Conservation (phyloP, 2,797 vertebrate genomes). For the Microchirus variegatus region DNA sequence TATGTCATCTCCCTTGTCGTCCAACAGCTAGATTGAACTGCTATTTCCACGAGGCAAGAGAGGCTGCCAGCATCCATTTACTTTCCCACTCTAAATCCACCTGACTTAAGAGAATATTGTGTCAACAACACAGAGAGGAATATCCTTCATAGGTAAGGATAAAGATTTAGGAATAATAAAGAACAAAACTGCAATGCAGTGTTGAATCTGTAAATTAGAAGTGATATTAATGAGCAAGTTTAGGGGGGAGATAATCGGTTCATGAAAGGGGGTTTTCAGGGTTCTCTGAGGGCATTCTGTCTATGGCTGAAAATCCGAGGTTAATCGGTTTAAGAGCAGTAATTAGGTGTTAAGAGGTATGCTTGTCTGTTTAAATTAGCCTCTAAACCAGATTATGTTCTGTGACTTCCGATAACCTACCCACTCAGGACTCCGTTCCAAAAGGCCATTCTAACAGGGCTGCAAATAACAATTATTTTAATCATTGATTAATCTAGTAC, state of each 20-base stretch:
- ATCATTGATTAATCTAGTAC: too few species aligned
- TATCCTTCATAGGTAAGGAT: constrained; percentile 21
- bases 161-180: constrained; percentile 10
- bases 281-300: constrained; percentile 64
- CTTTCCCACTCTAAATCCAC: constrained; percentile 34
- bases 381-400: constrained; percentile 63
- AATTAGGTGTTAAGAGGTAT: constrained; percentile 78
- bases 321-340: constrained; percentile 81
- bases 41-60: constrained; percentile 30
- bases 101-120: constrained; percentile 34
- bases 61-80: constrained; percentile 45
- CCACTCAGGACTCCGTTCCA: constrained; percentile 46
- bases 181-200: constrained; percentile 2
- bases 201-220: constrained; percentile 3
- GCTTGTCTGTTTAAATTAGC: constrained; percentile 80
- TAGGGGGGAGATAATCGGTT: constrained; percentile 41
- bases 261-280: constrained; percentile 50
- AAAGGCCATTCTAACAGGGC: constrained; percentile 14
- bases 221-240: constrained; percentile 13
- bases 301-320: constrained; percentile 66
- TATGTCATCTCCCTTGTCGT: constrained; percentile 30
- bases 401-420: constrained; percentile 66
- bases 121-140: constrained; percentile 22
- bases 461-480: too few species aligned
- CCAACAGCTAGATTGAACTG: constrained; percentile 24